Conservation (phyloP, 2,888 invertebrate genomes). For the Torymus aiolomorphi region DNA sequence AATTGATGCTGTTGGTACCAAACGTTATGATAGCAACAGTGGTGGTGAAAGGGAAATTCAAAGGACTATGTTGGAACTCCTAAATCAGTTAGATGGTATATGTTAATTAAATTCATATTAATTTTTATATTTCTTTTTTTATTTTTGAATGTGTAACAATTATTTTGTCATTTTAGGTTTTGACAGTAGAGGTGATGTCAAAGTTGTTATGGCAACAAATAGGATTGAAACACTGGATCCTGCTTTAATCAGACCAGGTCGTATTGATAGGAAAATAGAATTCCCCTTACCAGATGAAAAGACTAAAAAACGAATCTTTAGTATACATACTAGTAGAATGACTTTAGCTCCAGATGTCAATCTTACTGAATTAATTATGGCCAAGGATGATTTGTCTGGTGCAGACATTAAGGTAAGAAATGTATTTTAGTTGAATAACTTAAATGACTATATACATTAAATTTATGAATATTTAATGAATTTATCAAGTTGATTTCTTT, state of each 20-base stretch:
- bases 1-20: slow-evolving; percentile 99
- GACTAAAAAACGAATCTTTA: slow-evolving; percentile 96
- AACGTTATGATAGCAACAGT: slow-evolving; percentile 99
- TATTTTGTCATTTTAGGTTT: slow-evolving; percentile 66
- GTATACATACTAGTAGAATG: slow-evolving; percentile 99
- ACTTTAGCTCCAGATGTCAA: slow-evolving; percentile 98
- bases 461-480: neutral
- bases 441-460: no score
- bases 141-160: neutral
- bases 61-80: slow-evolving; percentile 98
- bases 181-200: slow-evolving; percentile 73
- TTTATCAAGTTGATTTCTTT: slow-evolving; percentile 5
- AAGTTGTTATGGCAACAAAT: slow-evolving; percentile 98
- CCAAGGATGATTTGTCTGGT: slow-evolving; percentile 99
- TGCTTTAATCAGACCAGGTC: slow-evolving; percentile 97
- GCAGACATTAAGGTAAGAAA: slow-evolving; percentile 90
- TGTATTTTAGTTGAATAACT: neutral
- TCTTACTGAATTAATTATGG: slow-evolving; percentile 97
- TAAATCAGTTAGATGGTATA: slow-evolving; percentile 98
- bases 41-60: slow-evolving; percentile 99
- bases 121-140: neutral
- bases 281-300: slow-evolving; percentile 99
- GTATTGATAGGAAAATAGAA: slow-evolving; percentile 99
- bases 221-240: slow-evolving; percentile 99
- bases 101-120: slow-evolving; percentile 11